Conservation (phyloP, 2,888 invertebrate species). For the Keiferia lycopersicella region DNA sequence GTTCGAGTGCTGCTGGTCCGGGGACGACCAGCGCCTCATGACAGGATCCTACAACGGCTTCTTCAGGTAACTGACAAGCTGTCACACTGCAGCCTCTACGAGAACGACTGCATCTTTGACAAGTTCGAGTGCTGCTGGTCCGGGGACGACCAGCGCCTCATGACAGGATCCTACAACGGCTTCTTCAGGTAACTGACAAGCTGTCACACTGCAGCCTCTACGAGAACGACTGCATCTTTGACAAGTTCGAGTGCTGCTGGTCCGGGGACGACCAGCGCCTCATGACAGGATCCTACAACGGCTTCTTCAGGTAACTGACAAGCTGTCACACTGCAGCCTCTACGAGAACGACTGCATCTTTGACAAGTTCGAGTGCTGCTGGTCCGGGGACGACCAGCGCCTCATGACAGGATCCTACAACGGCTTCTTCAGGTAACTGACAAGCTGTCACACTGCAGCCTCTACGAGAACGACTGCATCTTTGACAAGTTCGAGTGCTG, state of each 20-base stretch:
- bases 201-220: neutral
- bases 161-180: conserved; percentile 3
- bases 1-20: neutral
- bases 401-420: conserved; percentile 99
- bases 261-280: neutral
- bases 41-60: conserved; percentile 5
- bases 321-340: conserved; percentile 97
- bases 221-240: neutral
- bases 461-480: conserved; percentile 99
- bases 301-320: conserved; percentile 67
- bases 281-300: neutral
- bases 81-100: conserved; percentile 98
- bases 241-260: neutral
- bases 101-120: conserved; percentile 86
- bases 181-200: neutral
- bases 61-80: conserved; percentile 86
- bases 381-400: conserved; percentile 99
- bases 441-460: conserved; percentile 91
- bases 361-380: conserved; percentile 99
- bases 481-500: conserved; percentile 99
- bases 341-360: conserved; percentile 99
- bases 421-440: conserved; percentile 97
- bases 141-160: neutral
- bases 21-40: neutral
- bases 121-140: neutral